Evolutionary conservation across 2,888 invertebrate genomes (phyloP).

Genomic region (Dolichopus griseipennis): DNA sequence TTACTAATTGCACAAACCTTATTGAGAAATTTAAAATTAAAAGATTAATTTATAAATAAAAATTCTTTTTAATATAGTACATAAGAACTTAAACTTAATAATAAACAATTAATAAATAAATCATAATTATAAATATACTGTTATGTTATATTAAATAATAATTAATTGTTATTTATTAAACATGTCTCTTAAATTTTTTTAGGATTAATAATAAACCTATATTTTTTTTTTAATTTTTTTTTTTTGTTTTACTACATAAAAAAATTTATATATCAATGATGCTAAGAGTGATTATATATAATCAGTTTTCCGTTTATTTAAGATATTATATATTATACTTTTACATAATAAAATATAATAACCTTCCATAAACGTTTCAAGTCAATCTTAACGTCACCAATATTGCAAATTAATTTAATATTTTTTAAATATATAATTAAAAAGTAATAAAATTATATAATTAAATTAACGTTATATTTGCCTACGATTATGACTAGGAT

Average conservation of each 20-base stretch:
- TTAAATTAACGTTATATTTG: background rate
- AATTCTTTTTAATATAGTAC: background rate
- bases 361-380: too few species aligned
- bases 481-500: conserved; percentile 2
- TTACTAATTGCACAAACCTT: conserved; percentile 1
- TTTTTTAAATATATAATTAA: background rate
- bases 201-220: background rate
- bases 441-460: background rate
- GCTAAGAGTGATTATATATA: too few species aligned
- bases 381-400: too few species aligned
- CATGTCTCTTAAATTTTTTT: background rate
- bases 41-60: background rate
- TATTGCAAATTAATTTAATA: background rate
- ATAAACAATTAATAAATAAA: background rate
- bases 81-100: background rate
- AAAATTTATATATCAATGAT: too few species aligned
- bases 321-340: too few species aligned
- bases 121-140: background rate
- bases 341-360: too few species aligned
- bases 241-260: too few species aligned
- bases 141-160: background rate
- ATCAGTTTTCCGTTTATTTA: too few species aligned
- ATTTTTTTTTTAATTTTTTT: background rate
- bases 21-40: background rate
- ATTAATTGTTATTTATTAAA: background rate